Evolutionary conservation across 2,113 vertebrate genomes (phyloP).

Genomic region (Oriolus oriolus): DNA sequence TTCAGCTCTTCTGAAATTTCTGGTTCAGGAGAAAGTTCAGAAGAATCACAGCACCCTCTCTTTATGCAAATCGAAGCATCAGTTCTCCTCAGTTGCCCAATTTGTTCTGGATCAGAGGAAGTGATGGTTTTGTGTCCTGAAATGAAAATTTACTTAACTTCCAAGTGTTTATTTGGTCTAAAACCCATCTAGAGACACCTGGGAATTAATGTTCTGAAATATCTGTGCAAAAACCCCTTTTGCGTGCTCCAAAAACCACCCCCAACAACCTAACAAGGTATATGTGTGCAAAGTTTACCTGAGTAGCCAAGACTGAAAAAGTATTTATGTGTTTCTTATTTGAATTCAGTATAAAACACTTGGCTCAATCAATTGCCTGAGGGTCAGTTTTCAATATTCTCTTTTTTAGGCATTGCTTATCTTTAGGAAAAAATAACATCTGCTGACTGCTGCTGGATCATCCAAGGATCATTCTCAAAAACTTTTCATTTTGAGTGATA

Average conservation of each 20-base stretch:
- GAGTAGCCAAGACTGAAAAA: background rate
- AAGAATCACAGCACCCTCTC: background rate
- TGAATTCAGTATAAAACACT: background rate
- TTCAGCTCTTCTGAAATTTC: background rate
- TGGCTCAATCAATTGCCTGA: background rate
- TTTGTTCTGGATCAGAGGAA: background rate
- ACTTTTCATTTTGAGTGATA: background rate
- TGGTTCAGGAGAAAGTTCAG: background rate
- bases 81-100: background rate
- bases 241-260: fast-evolving
- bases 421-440: background rate
- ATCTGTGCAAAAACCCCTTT: background rate
- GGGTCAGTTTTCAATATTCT: background rate
- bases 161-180: background rate
- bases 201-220: background rate
- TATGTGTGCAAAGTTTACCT: background rate
- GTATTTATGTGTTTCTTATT: background rate
- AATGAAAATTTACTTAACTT: background rate
- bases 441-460: background rate
- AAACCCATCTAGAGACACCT: background rate
- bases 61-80: background rate
- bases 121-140: background rate
- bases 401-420: background rate
- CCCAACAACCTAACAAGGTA: fast-evolving
- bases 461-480: background rate